These are phyloP conservation scores for Ormyrus pomaceus DNA, from an alignment of 2,888 invertebrate species.

Conservation along the genomic window DNA sequence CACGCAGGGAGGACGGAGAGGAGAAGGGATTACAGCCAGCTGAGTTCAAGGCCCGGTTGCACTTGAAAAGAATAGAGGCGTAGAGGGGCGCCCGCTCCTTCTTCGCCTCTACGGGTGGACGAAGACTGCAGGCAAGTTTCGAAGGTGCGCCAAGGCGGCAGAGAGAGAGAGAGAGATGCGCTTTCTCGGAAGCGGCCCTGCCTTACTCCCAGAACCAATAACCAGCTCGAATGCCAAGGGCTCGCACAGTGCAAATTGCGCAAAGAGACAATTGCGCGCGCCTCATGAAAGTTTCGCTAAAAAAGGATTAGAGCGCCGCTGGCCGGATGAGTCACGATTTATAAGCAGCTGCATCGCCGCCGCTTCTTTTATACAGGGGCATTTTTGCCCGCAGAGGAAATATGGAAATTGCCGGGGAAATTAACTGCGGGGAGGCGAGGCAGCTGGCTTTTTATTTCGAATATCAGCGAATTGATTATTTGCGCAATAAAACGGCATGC, in stretches of 20 bases:
- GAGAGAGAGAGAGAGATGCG: constrained; percentile 33
- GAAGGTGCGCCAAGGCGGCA: not conserved
- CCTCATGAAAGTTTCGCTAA: too few relatives aligned
- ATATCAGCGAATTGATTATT: not conserved
- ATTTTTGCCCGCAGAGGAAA: too few relatives aligned
- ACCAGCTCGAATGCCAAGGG: too few relatives aligned
- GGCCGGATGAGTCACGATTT: not conserved
- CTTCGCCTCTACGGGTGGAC: constrained; percentile 7
- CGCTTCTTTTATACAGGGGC: too few relatives aligned
- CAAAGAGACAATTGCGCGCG: too few relatives aligned
- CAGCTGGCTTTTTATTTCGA: not conserved
- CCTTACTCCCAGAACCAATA: not conserved
- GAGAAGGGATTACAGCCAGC: not conserved
- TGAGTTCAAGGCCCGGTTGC: constrained; percentile 41
- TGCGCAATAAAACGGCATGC: too few relatives aligned
- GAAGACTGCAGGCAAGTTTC: not conserved
- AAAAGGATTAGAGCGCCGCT: too few relatives aligned
- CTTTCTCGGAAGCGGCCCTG: constrained; percentile 37
- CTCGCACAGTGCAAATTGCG: too few relatives aligned
- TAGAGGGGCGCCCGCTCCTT: constrained; percentile 3
- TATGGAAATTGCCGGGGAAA: too few relatives aligned
- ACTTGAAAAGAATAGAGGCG: constrained; percentile 32
- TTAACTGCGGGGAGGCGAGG: not conserved
- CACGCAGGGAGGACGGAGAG: not conserved
- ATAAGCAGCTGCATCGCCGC: not conserved